Evolutionary conservation across 2,113 vertebrate species (phyloP).

Genomic region (Thinocorus orbignyianus): DNA sequence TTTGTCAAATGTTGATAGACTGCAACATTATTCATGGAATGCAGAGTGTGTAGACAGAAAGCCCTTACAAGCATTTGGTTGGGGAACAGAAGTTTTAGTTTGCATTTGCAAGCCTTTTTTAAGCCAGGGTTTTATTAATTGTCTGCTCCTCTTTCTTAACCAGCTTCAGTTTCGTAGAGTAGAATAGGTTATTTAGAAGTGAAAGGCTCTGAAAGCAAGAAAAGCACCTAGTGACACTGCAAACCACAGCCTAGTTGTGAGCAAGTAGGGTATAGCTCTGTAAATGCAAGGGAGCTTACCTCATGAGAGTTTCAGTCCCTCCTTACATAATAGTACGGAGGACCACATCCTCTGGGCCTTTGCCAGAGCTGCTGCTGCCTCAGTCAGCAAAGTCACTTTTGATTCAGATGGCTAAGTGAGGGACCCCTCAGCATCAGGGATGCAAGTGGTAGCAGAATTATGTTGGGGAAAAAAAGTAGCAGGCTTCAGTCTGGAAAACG

Average conservation of each 20-base stretch:
- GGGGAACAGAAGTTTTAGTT: background rate
- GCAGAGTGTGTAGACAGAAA: background rate
- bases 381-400: background rate
- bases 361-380: background rate
- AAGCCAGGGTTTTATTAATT: background rate
- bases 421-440: background rate
- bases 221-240: background rate
- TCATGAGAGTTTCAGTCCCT: background rate
- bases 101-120: background rate
- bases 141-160: background rate
- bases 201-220: background rate
- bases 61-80: background rate
- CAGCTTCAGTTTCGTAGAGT: background rate
- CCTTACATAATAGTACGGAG: background rate
- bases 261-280: fast-evolving
- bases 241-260: background rate
- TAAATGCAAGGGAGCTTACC: background rate
- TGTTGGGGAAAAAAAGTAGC: background rate
- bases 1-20: background rate
- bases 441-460: background rate
- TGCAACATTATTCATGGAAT: background rate
- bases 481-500: background rate
- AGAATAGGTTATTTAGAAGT: background rate
- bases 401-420: background rate
- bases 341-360: background rate